phyloP scores from a whole-genome alignment of 2,113 vertebrate species.

The human (Homo sapiens) region GRCh38 chr4:39774501-39775000 shows the following conservation, averaged over 20 bases:
- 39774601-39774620: too few species aligned
- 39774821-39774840: constrained; percentile 91
- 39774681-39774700: not conserved
- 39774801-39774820: constrained; percentile 53
- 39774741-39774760: not conserved
- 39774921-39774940: constrained; percentile 96
- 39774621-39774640: not conserved
- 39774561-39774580: too few species aligned
- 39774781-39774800: not conserved
- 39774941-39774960: not conserved
- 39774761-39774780: not conserved
- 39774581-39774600: too few species aligned
- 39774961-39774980: not conserved
- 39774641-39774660: not conserved
- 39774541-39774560: too few species aligned
- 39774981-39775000: not conserved
- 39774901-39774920: constrained; percentile 99
- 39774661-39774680: not conserved
- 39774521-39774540: too few species aligned
- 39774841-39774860: constrained; percentile 99
- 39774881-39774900: constrained; percentile 96
- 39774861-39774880: constrained; percentile 96
- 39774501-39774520: too few species aligned
- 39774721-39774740: constrained; percentile 8
- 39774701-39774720: not conserved